Percentiles rank a stretch among this genome's conserved stretches.
Evolutionary conservation across 2,113 vertebrate species (phyloP).

Genomic region (Lophura nycthemera): DNA sequence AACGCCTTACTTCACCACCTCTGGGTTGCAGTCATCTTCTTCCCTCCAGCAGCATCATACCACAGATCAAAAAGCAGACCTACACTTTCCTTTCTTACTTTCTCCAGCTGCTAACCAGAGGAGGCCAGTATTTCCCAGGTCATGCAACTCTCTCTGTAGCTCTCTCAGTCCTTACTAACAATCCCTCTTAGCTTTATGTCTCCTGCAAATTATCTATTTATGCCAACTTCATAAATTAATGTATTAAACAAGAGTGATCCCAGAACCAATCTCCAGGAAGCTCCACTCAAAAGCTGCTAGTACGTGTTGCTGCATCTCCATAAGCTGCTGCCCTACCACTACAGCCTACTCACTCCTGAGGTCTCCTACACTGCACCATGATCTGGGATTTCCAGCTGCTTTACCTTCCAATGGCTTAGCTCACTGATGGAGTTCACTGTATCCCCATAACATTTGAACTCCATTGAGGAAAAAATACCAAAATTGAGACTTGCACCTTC

Average conservation of each 20-base stretch:
- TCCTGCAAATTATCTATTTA: not conserved
- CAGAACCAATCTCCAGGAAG: not conserved
- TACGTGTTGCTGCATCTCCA: not conserved
- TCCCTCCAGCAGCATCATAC: rapidly evolving
- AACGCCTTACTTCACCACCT: not conserved
- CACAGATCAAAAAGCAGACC: rapidly evolving
- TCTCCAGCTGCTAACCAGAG: not conserved
- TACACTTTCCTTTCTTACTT: rapidly evolving
- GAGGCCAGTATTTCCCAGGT: rapidly evolving
- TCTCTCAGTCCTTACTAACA: not conserved
- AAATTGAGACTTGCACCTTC: not conserved
- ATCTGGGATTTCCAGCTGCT: not conserved
- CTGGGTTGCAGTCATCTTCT: not conserved
- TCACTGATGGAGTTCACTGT: not conserved
- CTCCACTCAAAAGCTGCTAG: not conserved
- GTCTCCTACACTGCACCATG: not conserved
- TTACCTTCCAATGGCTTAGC: not conserved
- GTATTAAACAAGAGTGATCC: not conserved
- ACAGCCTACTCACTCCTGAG: not conserved
- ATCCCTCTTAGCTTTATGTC: not conserved
- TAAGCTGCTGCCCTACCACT: not conserved
- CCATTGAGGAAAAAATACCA: not conserved
- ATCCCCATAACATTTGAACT: rapidly evolving
- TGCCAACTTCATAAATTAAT: not conserved
- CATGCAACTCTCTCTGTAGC: not conserved